These are phyloP conservation scores for Ailuropoda melanoleuca DNA, from an alignment of 2,113 vertebrate species.

Conservation along the genomic window DNA sequence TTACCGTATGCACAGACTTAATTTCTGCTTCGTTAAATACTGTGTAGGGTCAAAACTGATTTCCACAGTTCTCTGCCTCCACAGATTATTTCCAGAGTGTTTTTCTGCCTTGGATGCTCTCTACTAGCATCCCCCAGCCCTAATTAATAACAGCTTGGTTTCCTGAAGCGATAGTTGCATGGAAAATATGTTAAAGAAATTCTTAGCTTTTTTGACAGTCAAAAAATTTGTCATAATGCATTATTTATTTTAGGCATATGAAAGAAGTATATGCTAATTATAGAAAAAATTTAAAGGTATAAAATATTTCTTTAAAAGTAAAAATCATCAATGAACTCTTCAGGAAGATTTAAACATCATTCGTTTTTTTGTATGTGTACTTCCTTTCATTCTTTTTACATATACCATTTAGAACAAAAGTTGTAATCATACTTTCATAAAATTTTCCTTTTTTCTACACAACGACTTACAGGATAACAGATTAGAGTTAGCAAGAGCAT, in stretches of 20 bases:
- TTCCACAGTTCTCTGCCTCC: conserved; percentile 32
- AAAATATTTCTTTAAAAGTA: background rate
- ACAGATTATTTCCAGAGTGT: background rate
- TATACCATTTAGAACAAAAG: conserved; percentile 7
- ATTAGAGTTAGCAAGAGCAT: background rate
- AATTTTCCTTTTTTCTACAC: conserved; percentile 1
- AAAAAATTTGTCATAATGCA: background rate
- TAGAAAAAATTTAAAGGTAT: background rate
- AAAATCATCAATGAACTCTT: background rate
- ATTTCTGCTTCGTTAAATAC: conserved; percentile 67
- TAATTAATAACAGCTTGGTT: background rate
- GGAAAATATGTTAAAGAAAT: background rate
- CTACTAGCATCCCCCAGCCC: background rate
- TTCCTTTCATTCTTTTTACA: background rate
- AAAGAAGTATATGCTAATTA: background rate
- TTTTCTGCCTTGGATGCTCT: background rate
- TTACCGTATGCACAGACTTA: conserved; percentile 41
- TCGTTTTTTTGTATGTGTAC: conserved; percentile 19
- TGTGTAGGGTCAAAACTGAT: conserved; percentile 32
- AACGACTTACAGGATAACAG: background rate
- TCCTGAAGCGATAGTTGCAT: background rate
- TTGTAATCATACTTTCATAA: background rate
- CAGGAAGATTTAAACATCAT: background rate
- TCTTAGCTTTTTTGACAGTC: background rate
- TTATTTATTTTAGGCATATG: background rate